Evolutionary conservation across 2,888 invertebrate genomes (phyloP).

Genomic region (Thysanoteuthis rhombus): DNA sequence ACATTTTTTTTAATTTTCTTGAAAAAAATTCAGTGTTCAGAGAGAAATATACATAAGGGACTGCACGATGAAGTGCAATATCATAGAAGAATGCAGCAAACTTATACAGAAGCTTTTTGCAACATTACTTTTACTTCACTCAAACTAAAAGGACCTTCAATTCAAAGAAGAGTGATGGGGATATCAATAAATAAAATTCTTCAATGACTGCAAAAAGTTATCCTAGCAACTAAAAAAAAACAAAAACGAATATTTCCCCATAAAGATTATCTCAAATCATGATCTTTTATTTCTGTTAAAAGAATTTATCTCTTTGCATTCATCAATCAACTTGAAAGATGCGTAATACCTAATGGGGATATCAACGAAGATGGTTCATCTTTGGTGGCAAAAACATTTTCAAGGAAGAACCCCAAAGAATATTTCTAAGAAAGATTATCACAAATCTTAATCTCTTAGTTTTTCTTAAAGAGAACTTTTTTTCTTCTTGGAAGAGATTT

Average conservation of each 20-base stretch:
- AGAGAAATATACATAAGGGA: neutral
- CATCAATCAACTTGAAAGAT: neutral
- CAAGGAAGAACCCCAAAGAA: neutral
- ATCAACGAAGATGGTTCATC: too few relatives aligned
- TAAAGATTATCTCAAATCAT: neutral
- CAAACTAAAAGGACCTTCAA: neutral
- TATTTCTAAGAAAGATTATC: neutral
- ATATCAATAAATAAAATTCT: slow-evolving; percentile 12
- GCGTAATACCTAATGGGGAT: neutral
- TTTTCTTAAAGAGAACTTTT: neutral
- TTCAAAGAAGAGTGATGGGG: neutral
- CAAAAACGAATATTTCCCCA: neutral
- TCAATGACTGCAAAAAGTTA: neutral
- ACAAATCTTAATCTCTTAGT: neutral
- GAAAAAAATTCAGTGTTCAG: neutral
- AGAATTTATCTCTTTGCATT: neutral
- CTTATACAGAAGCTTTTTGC: neutral
- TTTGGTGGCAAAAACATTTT: neutral
- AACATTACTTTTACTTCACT: neutral
- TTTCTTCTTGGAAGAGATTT: neutral
- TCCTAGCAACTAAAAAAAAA: neutral
- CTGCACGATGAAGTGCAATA: too few relatives aligned
- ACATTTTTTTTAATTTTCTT: neutral
- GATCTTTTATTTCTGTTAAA: neutral
- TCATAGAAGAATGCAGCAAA: neutral